phyloP scores from a whole-genome alignment of 53 echinoderm and acorn worm species.

The Astropecten irregularis region DNA sequence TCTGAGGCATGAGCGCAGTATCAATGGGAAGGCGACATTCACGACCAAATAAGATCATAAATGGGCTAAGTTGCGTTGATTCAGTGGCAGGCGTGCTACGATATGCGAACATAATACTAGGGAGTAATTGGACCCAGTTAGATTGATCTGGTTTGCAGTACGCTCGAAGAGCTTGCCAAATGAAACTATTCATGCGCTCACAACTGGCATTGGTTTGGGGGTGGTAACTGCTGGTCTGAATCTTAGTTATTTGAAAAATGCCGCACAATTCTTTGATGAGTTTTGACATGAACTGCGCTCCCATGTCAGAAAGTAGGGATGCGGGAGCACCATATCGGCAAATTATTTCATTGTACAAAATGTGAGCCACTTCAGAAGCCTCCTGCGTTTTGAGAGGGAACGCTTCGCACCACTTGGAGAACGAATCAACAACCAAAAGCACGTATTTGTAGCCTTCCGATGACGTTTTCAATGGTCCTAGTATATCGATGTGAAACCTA shows the following conservation, averaged over 20 bases:
- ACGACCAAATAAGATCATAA: slow-evolving; percentile 46
- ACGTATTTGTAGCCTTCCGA: too few relatives aligned
- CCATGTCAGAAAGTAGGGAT: too few relatives aligned
- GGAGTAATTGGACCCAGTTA: slow-evolving; percentile 46
- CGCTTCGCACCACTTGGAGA: too few relatives aligned
- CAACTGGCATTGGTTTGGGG: slow-evolving; percentile 57
- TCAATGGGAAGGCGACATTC: slow-evolving; percentile 55
- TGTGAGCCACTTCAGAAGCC: too few relatives aligned
- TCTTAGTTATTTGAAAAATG: slow-evolving; percentile 44
- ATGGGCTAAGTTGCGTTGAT: slow-evolving; percentile 52
- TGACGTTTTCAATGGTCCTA: too few relatives aligned
- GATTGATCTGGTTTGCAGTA: slow-evolving; percentile 25
- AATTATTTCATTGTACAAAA: too few relatives aligned
- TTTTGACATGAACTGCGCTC: too few relatives aligned
- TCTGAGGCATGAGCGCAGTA: slow-evolving; percentile 32
- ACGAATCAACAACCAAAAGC: too few relatives aligned
- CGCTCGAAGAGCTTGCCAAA: slow-evolving; percentile 54
- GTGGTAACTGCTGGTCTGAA: slow-evolving; percentile 49
- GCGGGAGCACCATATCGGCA: too few relatives aligned
- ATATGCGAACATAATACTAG: slow-evolving; percentile 60
- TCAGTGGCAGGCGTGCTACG: slow-evolving; percentile 39
- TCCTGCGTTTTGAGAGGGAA: too few relatives aligned
- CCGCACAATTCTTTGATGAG: slow-evolving; percentile 50
- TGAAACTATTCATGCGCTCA: slow-evolving; percentile 60
- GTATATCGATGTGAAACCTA: slow-evolving; percentile 53